A percentile compares a stretch with the other conserved stretches of the same genome.
These are phyloP conservation scores for Anguilla pacifica DNA, from an alignment of 2,797 vertebrate genomes.

Conservation along the genomic window DNA sequence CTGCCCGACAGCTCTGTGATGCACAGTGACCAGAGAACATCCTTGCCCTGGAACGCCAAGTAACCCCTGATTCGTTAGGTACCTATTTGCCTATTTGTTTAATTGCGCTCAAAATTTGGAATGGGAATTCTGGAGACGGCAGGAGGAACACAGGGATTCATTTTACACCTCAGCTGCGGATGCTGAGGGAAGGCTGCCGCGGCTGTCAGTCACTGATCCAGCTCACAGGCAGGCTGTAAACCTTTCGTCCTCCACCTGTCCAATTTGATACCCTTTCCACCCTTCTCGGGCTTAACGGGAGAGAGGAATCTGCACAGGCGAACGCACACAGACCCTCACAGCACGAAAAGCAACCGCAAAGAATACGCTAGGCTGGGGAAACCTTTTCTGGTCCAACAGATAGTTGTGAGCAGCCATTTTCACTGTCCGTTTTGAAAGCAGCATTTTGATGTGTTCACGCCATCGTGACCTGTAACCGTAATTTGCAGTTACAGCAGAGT, in stretches of 20 bases:
- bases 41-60: neutral
- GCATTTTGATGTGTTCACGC: neutral
- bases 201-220: neutral
- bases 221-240: neutral
- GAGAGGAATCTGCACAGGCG: neutral
- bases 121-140: neutral
- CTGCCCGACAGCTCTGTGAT: no score
- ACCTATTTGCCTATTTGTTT: neutral
- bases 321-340: neutral
- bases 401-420: neutral
- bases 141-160: neutral
- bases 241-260: neutral
- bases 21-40: neutral
- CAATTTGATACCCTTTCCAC: neutral
- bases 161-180: neutral
- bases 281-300: neutral
- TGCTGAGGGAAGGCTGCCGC: neutral
- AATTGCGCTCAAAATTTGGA: neutral
- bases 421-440: neutral
- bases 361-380: neutral
- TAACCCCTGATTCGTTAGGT: neutral
- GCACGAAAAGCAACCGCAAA: neutral
- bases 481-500: neutral
- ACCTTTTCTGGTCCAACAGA: neutral
- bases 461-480: neutral